Evolutionary conservation across 2,797 vertebrate genomes (phyloP).

Genomic region (Lacerta bilineata): DNA sequence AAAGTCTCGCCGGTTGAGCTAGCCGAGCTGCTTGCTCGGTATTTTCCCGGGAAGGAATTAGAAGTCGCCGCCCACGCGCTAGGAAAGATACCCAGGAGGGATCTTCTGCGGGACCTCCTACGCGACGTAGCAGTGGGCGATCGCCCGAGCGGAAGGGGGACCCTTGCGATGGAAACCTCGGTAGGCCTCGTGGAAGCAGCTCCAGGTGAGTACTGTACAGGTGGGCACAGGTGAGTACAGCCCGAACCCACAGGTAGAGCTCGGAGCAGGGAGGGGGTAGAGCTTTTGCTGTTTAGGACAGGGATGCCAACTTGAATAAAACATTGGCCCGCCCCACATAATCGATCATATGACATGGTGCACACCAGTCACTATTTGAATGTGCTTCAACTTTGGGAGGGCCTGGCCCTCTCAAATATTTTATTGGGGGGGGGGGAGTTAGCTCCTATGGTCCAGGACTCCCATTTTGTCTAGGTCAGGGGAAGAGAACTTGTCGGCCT

Average conservation of each 20-base stretch:
- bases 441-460: too few species aligned
- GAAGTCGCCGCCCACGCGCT: background rate
- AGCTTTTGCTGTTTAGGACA: too few species aligned
- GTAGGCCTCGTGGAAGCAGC: too few species aligned
- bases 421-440: too few species aligned
- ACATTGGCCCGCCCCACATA: too few species aligned
- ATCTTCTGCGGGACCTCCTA: background rate
- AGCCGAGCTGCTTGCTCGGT: slow-evolving; percentile 24
- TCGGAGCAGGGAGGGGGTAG: background rate
- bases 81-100: background rate
- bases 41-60: background rate
- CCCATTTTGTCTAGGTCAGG: too few species aligned
- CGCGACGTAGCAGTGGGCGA: background rate
- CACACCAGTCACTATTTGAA: too few species aligned
- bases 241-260: background rate
- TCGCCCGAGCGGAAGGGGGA: background rate
- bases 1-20: background rate
- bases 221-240: rapidly evolving
- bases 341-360: too few species aligned
- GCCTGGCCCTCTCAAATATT: too few species aligned
- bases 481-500: too few species aligned
- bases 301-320: too few species aligned
- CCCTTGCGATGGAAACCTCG: background rate
- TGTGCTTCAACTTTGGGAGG: too few species aligned
- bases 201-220: background rate